Evolutionary conservation across 2,797 vertebrate species (phyloP).

Genomic region (Hypotaenidia okinawae): DNA sequence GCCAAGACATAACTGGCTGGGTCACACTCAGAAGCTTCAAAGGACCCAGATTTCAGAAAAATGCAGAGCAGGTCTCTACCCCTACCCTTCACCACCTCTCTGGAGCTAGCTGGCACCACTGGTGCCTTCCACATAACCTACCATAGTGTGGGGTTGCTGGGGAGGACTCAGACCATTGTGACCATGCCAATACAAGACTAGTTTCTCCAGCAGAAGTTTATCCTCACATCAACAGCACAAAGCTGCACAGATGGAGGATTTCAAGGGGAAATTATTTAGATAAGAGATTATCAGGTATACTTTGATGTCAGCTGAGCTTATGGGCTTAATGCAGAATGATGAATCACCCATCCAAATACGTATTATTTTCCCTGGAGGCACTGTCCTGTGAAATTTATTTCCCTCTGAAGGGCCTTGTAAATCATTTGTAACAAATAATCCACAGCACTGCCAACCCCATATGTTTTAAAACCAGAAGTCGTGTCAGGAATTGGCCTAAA

Average conservation of each 20-base stretch:
- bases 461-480: background rate
- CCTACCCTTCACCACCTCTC: background rate
- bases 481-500: background rate
- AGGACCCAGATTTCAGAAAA: background rate
- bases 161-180: background rate
- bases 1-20: background rate
- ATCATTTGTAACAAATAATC: slow-evolving; percentile 53
- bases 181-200: fast-evolving
- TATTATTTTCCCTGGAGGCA: slow-evolving; percentile 50
- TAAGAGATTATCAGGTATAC: slow-evolving; percentile 59
- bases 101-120: background rate
- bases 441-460: background rate
- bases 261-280: slow-evolving; percentile 64
- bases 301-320: slow-evolving; percentile 27
- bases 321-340: slow-evolving; percentile 60
- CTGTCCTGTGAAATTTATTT: slow-evolving; percentile 58
- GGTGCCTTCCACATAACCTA: background rate
- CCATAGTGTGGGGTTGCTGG: background rate
- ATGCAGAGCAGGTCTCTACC: background rate
- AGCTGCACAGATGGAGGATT: slow-evolving; percentile 47
- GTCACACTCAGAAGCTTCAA: background rate
- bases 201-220: background rate
- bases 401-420: slow-evolving; percentile 46
- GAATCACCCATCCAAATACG: slow-evolving; percentile 42
- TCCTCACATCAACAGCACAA: slow-evolving; percentile 9